phyloP scores from a whole-genome alignment of 2,113 vertebrate species.

The Dolichallabes microphthalmus region DNA sequence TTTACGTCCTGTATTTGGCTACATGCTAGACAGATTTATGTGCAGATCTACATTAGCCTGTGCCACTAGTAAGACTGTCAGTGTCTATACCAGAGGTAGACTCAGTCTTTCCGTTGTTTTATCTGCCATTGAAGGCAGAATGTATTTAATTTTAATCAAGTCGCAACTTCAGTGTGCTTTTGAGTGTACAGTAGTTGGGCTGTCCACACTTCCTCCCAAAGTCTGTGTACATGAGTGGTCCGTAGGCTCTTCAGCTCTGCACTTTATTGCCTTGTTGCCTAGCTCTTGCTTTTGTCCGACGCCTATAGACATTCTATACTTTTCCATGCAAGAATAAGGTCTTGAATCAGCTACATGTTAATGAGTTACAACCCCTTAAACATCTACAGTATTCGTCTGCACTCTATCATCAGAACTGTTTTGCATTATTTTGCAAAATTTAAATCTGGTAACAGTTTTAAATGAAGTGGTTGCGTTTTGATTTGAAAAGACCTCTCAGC shows the following conservation, averaged over 20 bases:
- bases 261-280: background rate
- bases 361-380: background rate
- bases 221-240: background rate
- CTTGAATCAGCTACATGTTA: background rate
- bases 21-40: background rate
- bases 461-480: slow-evolving; percentile 26
- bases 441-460: slow-evolving; percentile 32
- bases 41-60: background rate
- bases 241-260: background rate
- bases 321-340: background rate
- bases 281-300: background rate
- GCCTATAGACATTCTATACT: background rate
- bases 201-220: background rate
- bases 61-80: background rate
- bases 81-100: background rate
- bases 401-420: background rate
- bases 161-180: background rate
- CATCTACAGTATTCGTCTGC: background rate
- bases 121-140: background rate
- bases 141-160: background rate
- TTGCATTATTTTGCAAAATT: slow-evolving; percentile 36
- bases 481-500: slow-evolving; percentile 33
- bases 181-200: background rate
- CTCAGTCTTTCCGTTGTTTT: background rate
- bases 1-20: background rate